Percentiles rank a stretch among this genome's conserved stretches.
These are phyloP conservation scores for Zoanthus gigantus DNA, from an alignment of 92 coral and sea anemone species.

Conservation along the genomic window DNA sequence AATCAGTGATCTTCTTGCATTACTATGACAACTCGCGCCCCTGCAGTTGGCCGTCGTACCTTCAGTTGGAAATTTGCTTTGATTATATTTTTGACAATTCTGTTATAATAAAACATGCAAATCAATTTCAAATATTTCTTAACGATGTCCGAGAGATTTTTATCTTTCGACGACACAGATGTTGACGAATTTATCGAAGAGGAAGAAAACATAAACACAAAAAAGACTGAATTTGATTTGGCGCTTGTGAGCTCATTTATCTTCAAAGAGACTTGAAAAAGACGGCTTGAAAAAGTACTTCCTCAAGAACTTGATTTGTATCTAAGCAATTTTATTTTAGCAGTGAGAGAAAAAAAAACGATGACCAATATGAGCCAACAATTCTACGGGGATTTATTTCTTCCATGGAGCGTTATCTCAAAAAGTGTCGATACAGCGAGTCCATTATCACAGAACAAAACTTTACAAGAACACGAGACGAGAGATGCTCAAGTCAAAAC, in stretches of 20 bases:
- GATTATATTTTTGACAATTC: slow-evolving; percentile 31
- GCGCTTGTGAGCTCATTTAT: slow-evolving; percentile 46
- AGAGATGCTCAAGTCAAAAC: slow-evolving; percentile 14
- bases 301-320: neutral
- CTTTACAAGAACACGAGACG: no score
- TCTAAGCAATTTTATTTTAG: neutral
- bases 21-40: slow-evolving; percentile 11
- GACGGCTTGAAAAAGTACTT: neutral
- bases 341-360: no score
- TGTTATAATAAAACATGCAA: slow-evolving; percentile 30
- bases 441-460: neutral
- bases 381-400: no score
- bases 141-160: slow-evolving; percentile 45
- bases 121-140: slow-evolving; percentile 40
- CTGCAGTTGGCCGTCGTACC: slow-evolving; percentile 16
- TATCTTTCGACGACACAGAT: slow-evolving; percentile 47
- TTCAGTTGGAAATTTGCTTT: slow-evolving; percentile 17
- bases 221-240: slow-evolving; percentile 44
- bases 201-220: slow-evolving; percentile 54
- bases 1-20: neutral
- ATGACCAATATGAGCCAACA: no score
- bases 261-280: slow-evolving; percentile 53
- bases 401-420: no score
- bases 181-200: slow-evolving; percentile 53
- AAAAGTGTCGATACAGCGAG: slow-evolving; percentile 13